Base-by-base conservation (phyloP, 1,140 invertebrate species). In the Drosophila pandora region DNA sequence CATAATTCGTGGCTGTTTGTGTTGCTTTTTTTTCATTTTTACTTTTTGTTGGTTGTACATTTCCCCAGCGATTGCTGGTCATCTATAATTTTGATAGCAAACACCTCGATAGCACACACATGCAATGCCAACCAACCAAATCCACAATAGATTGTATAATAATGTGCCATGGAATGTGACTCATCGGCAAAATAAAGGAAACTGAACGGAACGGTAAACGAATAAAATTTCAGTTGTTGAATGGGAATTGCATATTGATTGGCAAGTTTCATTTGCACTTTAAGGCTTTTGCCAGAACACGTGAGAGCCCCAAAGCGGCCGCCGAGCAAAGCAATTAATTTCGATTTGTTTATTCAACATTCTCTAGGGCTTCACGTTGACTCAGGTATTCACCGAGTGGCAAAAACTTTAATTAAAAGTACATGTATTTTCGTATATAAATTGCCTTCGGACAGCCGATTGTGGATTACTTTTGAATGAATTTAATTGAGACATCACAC, bases 131-230 rank as follows among this genome's bases (percentile, higher is more conserved):
- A 17, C 17, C 17, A 17, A 22, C 49, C 30, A 28, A 30, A 12
- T 25, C 48, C 10, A 39, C 50, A 49, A 69, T 69, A 69, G 70
- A 75, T 75, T 75, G 71, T 75, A 75, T 75, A 75, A 74, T 74
- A 74, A 43, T 39, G 25, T n/a, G 54, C 62, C 37, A 32, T 45
- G 50, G 52, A 34, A 39, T 53, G 71, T 75, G 70, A 75, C 60
- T 75, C 71, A 75, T 75, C 71, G 41, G 25, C 37, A 34, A 62
- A 48, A 47, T 10, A 70, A 71, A 50, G 50, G 45, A 28, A 28
- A 5, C 25, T 5, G 56, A 49, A 5, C 25, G 25, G 56, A 49
- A 57, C 47, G 60, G 59, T 45, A 57, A 43, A 25, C 54, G 48
- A 43, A 47, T 65, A 53, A 22, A 23, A 22, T 75, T 65, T 65